Base-by-base conservation (phyloP, 2,888 invertebrate genomes). In the Mamestra brassicae region DNA sequence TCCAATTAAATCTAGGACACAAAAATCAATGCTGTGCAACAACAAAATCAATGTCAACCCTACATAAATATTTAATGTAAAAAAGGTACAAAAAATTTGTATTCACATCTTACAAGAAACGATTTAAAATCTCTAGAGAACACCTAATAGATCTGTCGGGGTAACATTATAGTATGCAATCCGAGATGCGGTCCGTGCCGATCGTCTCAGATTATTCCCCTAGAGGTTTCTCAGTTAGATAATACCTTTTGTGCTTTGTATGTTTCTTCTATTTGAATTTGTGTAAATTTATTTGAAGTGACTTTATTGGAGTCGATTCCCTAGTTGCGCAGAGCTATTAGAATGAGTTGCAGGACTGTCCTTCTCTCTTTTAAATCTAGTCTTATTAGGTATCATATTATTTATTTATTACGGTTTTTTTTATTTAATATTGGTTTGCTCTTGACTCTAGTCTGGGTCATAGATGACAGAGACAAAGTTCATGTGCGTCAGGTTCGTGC, bases 161-260 rank as follows among this genome's bases (percentile, higher is more conserved):
- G 17, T 34, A n/a, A 45, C 47, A 50, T 61, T 38, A 50, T 11
- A 26, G n/a, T 54, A 80, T 80, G 80, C 65, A 57, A 65, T 65
- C 26, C 10, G 36, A 55, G 50, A 38, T 57, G 60, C 11, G 60
- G 42, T 61, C 26, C 7, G 45, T 13, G 26, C 26, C 26, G 6
- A 76, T 70, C 57, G 17, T 26, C 52, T 15, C 36, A 63, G 62
- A 71, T 63, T 52, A 52, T 42, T n/a, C 54, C 47, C 34, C 38
- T 5, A 34, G 60, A 38, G 55, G 38, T 34, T 4, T 57, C 52
- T 17, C 8, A n/a, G 34, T 38, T 47, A 45, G 11, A 34, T 52
- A 70, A 60, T 1, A 67, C 36, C 36, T 17, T 38, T 45, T 52
- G 13, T 58, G 10, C n/a, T 60, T 52, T 7, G 34, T 45, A 8